Evolutionary conservation across 2,888 invertebrate species (phyloP), one percentile per base, ranked within the genome.

Genomic region (Chrysolina americana): DNA sequence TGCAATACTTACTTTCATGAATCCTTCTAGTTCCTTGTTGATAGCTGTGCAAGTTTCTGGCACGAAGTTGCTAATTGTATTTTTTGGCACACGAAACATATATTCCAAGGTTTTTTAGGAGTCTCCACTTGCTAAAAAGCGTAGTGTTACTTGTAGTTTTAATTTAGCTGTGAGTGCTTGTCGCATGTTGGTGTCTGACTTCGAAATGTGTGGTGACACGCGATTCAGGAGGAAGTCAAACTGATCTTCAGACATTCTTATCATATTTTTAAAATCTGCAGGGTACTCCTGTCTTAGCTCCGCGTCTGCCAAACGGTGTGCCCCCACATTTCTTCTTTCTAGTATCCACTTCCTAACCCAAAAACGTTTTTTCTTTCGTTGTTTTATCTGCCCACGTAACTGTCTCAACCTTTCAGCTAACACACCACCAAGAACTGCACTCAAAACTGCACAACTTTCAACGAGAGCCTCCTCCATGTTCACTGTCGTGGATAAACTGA

Each of bases 111-210:
- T 65, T 65, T 65, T 65, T 41, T 19, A 65, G 44, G 65, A 65
- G 41, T 65, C 65, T 17, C 65, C 65, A 9, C 9, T 65, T 10
- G 65, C 28, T 65, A 65, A 65, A 23, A 13, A 65, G 41, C 65
- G 65, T 36, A 65, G 15, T 21, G 65, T 65, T 19, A 65, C 65
- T 41, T 65, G 41, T 21, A 65, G 41, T 65, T 65, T 65, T 65
- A 41, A 11, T 65, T 65, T 41, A 41, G 64, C 50, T 19, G 17
- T 28, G 17, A 44, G 41, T 44, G 41, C 64, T 44, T 65, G 36
- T 44, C 50, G 17, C 50, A 19, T 50, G 50, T 50, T 50, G 19
- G 50, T 50, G 41, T 89, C 13, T 21, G 15, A 65, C 21, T 65
- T 65, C 21, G 44, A 65, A 65, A 44, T 65, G 11, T 65, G 41